Conservation (phyloP, 1,140 invertebrate genomes). For the Bombus haemorrhoidalis region DNA sequence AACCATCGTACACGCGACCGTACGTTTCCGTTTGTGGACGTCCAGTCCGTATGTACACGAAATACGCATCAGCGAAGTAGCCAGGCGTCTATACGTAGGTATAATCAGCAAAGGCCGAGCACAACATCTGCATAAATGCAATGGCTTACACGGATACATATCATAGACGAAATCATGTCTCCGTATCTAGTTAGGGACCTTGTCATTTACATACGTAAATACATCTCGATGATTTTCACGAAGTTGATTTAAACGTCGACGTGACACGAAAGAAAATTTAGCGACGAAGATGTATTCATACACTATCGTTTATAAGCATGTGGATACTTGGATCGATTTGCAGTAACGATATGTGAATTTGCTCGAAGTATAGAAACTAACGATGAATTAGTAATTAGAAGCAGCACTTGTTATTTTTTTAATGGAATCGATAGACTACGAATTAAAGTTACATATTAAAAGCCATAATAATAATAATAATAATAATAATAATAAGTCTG, state of each 20-base stretch:
- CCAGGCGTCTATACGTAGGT: slow-evolving; percentile 4
- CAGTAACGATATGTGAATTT: not conserved
- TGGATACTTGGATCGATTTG: too few relatives aligned
- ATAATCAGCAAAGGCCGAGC: slow-evolving; percentile 38
- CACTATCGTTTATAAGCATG: too few relatives aligned
- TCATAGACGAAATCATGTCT: slow-evolving; percentile 1
- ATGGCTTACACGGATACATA: slow-evolving; percentile 29
- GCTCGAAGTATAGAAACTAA: not conserved
- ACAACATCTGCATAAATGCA: slow-evolving; percentile 50
- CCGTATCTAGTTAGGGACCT: not conserved
- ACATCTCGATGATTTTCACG: slow-evolving; percentile 3
- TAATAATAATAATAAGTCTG: too few relatives aligned
- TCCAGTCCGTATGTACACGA: slow-evolving; percentile 26
- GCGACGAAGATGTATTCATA: too few relatives aligned
- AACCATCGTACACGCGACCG: slow-evolving; percentile 32
- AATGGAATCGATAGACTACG: too few relatives aligned
- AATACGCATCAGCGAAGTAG: slow-evolving; percentile 39
- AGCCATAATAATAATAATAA: too few relatives aligned
- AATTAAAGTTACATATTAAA: too few relatives aligned
- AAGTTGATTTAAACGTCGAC: slow-evolving; percentile 27
- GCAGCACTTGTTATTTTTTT: too few relatives aligned
- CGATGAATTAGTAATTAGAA: not conserved
- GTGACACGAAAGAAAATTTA: not conserved
- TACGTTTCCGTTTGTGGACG: slow-evolving; percentile 40
- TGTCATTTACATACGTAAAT: slow-evolving; percentile 20